Conservation (phyloP, 2,113 vertebrate species). For the Peromyscus leucopus region DNA sequence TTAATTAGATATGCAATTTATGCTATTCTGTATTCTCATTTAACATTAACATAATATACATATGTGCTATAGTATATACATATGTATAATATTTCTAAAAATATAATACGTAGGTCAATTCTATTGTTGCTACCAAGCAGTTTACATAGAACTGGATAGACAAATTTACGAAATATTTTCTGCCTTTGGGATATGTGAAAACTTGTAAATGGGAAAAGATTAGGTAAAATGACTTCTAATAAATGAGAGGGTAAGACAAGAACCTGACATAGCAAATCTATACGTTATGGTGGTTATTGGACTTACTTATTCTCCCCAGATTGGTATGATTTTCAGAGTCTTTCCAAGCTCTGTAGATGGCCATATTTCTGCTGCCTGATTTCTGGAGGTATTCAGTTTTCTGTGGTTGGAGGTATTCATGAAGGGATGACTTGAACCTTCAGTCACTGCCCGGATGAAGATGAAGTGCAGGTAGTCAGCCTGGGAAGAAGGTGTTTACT, state of each 20-base stretch:
- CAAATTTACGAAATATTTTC: conserved; percentile 3
- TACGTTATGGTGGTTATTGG: not conserved
- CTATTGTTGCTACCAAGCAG: not conserved
- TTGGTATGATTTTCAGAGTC: not conserved
- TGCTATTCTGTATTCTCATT: not conserved
- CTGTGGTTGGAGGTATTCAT: not conserved
- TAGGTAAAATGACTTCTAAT: not conserved
- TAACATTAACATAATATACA: not conserved
- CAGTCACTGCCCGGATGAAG: not conserved
- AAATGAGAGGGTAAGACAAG: not conserved
- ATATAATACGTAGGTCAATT: not conserved
- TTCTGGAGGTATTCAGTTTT: not conserved
- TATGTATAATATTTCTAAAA: not conserved
- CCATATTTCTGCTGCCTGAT: not conserved
- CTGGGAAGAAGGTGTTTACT: fast-evolving
- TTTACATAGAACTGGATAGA: not conserved
- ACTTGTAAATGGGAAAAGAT: not conserved
- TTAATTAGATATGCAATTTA: not conserved
- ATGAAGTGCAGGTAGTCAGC: not conserved
- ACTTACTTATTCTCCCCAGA: not conserved
- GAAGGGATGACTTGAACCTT: not conserved
- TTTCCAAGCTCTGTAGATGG: not conserved
- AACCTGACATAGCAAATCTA: not conserved
- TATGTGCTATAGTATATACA: not conserved
- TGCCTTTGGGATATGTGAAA: not conserved